These are phyloP conservation scores for Ahaetulla prasina DNA, from an alignment of 2,113 vertebrate genomes.

Conservation along the genomic window DNA sequence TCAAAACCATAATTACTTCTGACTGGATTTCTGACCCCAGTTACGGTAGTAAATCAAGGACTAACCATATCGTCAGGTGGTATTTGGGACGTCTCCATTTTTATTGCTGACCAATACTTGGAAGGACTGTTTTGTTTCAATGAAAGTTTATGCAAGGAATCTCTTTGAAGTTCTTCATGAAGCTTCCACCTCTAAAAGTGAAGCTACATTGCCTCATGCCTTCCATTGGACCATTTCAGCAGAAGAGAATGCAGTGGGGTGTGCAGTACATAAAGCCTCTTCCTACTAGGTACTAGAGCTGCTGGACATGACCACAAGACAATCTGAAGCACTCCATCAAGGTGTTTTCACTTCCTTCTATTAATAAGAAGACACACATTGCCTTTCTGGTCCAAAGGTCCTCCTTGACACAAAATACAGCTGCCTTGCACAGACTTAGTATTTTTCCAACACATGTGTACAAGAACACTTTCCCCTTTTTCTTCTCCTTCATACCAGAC, in stretches of 20 bases:
- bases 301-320: not conserved
- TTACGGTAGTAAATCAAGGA: not conserved
- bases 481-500: not conserved
- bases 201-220: not conserved
- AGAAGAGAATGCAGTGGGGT: not conserved
- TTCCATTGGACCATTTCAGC: not conserved
- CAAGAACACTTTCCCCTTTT: not conserved
- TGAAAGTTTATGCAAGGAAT: not conserved
- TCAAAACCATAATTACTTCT: not conserved
- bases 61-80: not conserved
- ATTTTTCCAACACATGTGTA: not conserved
- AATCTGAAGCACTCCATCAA: not conserved
- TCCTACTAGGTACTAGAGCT: not conserved
- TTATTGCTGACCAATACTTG: not conserved
- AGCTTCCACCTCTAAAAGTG: not conserved
- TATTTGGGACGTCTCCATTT: not conserved
- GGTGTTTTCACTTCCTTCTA: not conserved
- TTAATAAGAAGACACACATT: not conserved
- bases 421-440: not conserved
- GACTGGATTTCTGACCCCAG: not conserved
- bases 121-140: not conserved
- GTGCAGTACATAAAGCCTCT: not conserved
- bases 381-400: not conserved
- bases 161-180: not conserved
- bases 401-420: not conserved